Base-by-base conservation (phyloP, 1,140 invertebrate species). In the Amyelois transitella region DNA sequence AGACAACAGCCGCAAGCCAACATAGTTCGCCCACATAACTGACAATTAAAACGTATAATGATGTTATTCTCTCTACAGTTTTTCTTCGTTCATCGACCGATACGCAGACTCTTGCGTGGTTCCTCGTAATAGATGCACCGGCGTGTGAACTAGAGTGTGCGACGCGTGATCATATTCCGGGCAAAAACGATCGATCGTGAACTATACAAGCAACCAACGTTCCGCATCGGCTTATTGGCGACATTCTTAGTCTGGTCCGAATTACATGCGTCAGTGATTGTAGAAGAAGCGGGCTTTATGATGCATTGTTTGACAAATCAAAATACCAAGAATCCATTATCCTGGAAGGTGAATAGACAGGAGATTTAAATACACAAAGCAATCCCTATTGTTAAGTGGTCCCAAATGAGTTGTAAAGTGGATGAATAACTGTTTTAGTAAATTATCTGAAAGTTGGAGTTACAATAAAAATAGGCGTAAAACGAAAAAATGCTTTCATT, bases 131-230 rank as follows among this genome's bases (percentile, higher is more conserved):
- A 58, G 45, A 48, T 48, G 45, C 45, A 64, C 51, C 45, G 53
- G 65, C 72, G 74, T 81, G 81, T 76, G 81, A 84, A 84, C 76
- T 62, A 76, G 81, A 81, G 55, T 84, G 75, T 75, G 78, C 80
- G 72, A 74, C 44, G 57, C 68, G 47, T 60, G 43, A 53, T 25
- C 17, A 38, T 38, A 14, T 38, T 38, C 32, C 17, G 17, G 1
- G 12, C 32, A 14, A 38, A 38, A 38, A 38, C 32, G 1, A 12
- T 28, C 12, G 32, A 38, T 38, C 32, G 32, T 38, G 32, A 38
- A 38, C 32, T 38, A 14, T 38, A 38, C n/a, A 8, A 24, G 3
- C 22, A 14, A 14, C 32, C 32, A 14, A 14, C 12, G 32, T 38
- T 38, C 6, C 32, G 8, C 32, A 14, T 38, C n/a, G 32, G 32